These are phyloP conservation scores for Xylota segnis DNA, from an alignment of 2,888 invertebrate genomes.

Conservation along the genomic window DNA sequence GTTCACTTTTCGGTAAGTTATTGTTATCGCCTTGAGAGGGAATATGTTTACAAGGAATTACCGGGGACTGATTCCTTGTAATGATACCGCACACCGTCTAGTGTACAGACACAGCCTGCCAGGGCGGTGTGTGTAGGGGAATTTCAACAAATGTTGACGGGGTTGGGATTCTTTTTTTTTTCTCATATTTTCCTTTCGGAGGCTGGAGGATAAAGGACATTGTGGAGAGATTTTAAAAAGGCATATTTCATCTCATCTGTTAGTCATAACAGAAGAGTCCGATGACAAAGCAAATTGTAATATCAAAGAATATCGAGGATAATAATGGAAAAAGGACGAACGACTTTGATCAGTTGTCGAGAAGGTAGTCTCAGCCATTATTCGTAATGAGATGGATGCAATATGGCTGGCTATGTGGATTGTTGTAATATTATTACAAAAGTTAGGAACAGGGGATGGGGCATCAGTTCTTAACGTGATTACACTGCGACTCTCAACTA, in stretches of 20 bases:
- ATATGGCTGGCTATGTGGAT: background rate
- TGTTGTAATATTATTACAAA: too few species aligned
- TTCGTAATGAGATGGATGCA: constrained; percentile 58
- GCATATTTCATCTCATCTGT: constrained; percentile 69
- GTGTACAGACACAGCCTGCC: background rate
- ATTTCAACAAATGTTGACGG: constrained; percentile 63
- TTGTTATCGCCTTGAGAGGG: constrained; percentile 70
- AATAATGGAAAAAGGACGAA: constrained; percentile 59
- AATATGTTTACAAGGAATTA: constrained; percentile 74
- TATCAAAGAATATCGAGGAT: constrained; percentile 72
- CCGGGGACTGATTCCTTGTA: constrained; percentile 66
- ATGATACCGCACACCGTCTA: constrained; percentile 56
- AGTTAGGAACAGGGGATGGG: too few species aligned
- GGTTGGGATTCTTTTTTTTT: constrained; percentile 33
- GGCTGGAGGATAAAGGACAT: constrained; percentile 58
- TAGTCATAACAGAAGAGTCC: constrained; percentile 56
- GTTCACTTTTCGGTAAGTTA: constrained; percentile 68
- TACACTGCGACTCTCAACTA: too few species aligned
- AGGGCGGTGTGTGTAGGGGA: constrained; percentile 43
- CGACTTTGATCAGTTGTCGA: constrained; percentile 66
- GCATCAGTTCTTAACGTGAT: too few species aligned
- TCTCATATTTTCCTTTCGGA: constrained; percentile 4
- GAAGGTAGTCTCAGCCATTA: constrained; percentile 16
- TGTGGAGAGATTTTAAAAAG: constrained; percentile 50
- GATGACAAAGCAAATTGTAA: constrained; percentile 73